These are phyloP conservation scores for Alouatta palliata DNA, from an alignment of 2,113 vertebrate genomes.

Conservation along the genomic window DNA sequence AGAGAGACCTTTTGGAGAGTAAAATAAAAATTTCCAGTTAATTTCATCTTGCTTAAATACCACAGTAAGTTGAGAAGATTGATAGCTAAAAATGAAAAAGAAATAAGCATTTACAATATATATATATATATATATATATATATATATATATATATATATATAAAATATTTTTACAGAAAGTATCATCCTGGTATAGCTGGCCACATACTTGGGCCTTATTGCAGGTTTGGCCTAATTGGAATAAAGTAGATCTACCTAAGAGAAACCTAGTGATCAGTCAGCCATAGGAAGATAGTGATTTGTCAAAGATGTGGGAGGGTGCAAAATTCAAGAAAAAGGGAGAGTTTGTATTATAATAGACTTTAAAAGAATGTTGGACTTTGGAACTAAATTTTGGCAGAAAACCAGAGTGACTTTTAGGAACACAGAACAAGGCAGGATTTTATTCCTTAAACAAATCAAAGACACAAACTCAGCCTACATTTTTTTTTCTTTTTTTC, in stretches of 20 bases:
- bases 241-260: neutral
- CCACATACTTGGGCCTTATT: neutral
- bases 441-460: neutral
- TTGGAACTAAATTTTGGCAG: neutral
- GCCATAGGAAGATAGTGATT: neutral
- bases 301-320: neutral
- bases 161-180: too few species aligned
- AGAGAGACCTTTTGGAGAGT: neutral
- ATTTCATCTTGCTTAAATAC: neutral
- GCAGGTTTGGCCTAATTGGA: neutral
- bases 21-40: conserved; percentile 32
- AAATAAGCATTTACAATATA: neutral
- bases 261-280: neutral
- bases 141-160: too few species aligned
- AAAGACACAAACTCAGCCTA: neutral
- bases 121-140: too few species aligned
- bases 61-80: neutral
- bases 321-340: neutral
- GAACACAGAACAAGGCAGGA: neutral
- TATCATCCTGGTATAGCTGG: neutral
- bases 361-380: neutral
- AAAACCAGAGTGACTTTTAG: neutral
- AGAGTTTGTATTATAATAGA: neutral
- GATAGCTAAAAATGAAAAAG: neutral
- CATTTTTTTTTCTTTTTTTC: too few species aligned